Evolutionary conservation across 2,888 invertebrate species (phyloP).

Genomic region (Metalampra italica): DNA sequence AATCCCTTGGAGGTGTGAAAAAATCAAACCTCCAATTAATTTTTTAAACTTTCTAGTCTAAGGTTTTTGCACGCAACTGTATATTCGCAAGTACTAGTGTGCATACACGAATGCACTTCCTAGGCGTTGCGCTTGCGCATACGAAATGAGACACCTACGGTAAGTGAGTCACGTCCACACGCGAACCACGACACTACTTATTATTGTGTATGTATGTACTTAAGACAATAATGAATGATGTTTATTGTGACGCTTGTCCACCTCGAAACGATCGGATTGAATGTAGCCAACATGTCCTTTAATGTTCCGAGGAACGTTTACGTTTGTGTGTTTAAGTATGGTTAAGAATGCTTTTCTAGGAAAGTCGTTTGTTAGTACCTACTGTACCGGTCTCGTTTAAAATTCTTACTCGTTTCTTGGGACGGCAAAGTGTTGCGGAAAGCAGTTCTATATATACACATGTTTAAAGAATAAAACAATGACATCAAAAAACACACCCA

Average conservation of each 20-base stretch:
- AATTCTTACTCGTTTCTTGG: neutral
- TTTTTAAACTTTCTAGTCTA: neutral
- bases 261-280: conserved; percentile 31
- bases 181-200: conserved; percentile 2
- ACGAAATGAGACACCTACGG: conserved; percentile 57
- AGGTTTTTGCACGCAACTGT: conserved; percentile 33
- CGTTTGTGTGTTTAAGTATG: conserved; percentile 20
- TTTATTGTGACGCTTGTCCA: conserved; percentile 14
- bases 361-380: neutral
- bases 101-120: conserved; percentile 58
- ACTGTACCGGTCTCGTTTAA: neutral
- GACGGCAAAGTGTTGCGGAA: too few relatives aligned
- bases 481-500: too few relatives aligned
- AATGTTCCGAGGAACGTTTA: conserved; percentile 18
- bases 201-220: conserved; percentile 1
- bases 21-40: too few relatives aligned
- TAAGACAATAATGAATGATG: conserved; percentile 30
- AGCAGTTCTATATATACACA: too few relatives aligned
- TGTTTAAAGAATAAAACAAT: neutral
- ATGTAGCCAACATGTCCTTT: conserved; percentile 41
- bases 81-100: conserved; percentile 25
- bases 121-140: conserved; percentile 58
- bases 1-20: too few relatives aligned
- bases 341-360: conserved; percentile 15
- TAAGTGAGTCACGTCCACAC: conserved; percentile 48